Evolutionary conservation across 2,888 invertebrate species (phyloP).

Genomic region (Brachypterus glaber): DNA sequence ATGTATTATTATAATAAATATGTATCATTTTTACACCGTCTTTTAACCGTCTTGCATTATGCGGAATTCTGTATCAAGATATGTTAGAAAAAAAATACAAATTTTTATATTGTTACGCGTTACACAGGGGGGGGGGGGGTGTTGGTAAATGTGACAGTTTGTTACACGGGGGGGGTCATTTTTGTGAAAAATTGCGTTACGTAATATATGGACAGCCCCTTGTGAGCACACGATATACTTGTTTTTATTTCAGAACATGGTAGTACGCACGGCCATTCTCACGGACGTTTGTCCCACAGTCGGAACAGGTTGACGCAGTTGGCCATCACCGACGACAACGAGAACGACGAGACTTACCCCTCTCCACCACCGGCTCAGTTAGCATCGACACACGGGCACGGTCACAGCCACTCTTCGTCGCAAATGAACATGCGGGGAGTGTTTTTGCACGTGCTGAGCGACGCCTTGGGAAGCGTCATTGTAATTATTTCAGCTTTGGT

Average conservation of each 20-base stretch:
- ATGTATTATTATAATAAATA: too few relatives aligned
- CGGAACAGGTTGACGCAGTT: slow-evolving; percentile 51
- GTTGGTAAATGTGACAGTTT: too few relatives aligned
- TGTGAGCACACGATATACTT: not conserved
- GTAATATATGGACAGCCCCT: too few relatives aligned
- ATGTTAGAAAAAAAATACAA: too few relatives aligned
- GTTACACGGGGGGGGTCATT: too few relatives aligned
- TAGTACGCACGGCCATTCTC: slow-evolving; percentile 56
- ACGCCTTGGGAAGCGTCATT: slow-evolving; percentile 90
- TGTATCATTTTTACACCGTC: too few relatives aligned
- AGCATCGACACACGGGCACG: slow-evolving; percentile 31
- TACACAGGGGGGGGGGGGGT: too few relatives aligned
- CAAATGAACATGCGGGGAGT: slow-evolving; percentile 99
- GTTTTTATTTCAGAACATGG: slow-evolving; percentile 67
- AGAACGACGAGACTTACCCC: slow-evolving; percentile 56
- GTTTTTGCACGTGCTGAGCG: slow-evolving; percentile 95
- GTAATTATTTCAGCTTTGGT: slow-evolving; percentile 72
- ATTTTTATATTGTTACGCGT: too few relatives aligned
- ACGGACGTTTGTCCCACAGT: slow-evolving; percentile 50
- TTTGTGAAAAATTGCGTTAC: too few relatives aligned
- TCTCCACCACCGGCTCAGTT: slow-evolving; percentile 37
- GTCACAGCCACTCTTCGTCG: slow-evolving; percentile 52
- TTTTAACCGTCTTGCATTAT: too few relatives aligned
- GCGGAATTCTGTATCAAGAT: too few relatives aligned
- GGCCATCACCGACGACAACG: slow-evolving; percentile 60